Conservation (phyloP, 2,888 invertebrate genomes). For the Acanthoscelides obtectus region DNA sequence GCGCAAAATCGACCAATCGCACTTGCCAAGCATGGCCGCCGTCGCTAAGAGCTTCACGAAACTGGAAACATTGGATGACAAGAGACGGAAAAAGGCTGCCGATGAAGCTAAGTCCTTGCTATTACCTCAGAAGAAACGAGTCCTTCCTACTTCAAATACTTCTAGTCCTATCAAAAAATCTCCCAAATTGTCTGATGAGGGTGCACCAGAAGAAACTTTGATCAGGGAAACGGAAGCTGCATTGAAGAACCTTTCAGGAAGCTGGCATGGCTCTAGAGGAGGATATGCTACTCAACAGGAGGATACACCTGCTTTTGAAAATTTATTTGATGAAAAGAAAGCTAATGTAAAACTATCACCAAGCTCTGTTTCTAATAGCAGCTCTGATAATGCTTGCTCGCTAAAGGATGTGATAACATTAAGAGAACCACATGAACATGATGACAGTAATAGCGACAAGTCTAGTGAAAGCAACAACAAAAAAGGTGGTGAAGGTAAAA, state of each 20-base stretch:
- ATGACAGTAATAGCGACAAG: constrained; percentile 32
- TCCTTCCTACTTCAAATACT: constrained; percentile 40
- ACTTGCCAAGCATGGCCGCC: constrained; percentile 36
- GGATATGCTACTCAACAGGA: constrained; percentile 66
- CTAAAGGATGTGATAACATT: constrained; percentile 61
- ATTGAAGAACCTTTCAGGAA: constrained; percentile 79
- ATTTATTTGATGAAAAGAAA: constrained; percentile 79
- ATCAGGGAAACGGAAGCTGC: constrained; percentile 87
- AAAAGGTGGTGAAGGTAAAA: constrained; percentile 20
- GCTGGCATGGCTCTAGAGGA: constrained; percentile 70
- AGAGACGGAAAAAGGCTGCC: constrained; percentile 50
- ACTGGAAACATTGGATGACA: constrained; percentile 40
- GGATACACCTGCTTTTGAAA: constrained; percentile 77
- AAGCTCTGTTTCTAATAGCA: constrained; percentile 57
- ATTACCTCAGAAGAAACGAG: constrained; percentile 59
- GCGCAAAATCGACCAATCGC: constrained; percentile 56
- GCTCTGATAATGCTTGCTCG: constrained; percentile 61
- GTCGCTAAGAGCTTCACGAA: constrained; percentile 36
- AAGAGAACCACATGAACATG: constrained; percentile 41
- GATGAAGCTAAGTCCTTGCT: constrained; percentile 45
- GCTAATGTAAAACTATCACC: constrained; percentile 59
- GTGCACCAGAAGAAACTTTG: constrained; percentile 70
- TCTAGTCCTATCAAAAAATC: constrained; percentile 43
- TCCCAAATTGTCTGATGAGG: constrained; percentile 47
- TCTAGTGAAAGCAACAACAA: constrained; percentile 15